phyloP scores from a whole-genome alignment of 1,140 invertebrate genomes.

The Lamellibrachia luymesi region DNA sequence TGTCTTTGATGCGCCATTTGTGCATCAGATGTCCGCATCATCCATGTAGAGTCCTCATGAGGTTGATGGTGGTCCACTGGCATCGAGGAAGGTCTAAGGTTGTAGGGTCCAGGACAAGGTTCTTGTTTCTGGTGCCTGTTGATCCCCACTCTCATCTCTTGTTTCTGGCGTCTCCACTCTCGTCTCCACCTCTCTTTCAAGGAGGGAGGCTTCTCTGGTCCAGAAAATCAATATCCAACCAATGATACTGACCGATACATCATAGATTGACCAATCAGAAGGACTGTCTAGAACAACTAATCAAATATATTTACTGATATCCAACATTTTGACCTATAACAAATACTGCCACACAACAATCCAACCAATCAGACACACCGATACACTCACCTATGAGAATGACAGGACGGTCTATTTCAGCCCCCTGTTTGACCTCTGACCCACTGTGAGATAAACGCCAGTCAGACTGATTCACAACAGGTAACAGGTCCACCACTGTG shows the following conservation, averaged over 20 bases:
- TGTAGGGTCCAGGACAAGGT: too few relatives aligned
- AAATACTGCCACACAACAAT: neutral
- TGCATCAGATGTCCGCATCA: too few relatives aligned
- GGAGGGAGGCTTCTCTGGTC: too few relatives aligned
- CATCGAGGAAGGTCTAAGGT: too few relatives aligned
- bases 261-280: neutral
- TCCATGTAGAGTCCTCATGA: too few relatives aligned
- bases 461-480: constrained; percentile 30
- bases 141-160: too few relatives aligned
- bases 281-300: neutral
- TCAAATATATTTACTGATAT: too few relatives aligned
- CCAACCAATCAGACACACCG: neutral
- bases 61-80: too few relatives aligned
- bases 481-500: constrained; percentile 30
- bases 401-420: constrained; percentile 29
- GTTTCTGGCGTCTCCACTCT: too few relatives aligned
- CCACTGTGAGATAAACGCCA: constrained; percentile 29
- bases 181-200: too few relatives aligned
- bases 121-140: too few relatives aligned
- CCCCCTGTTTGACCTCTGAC: constrained; percentile 31
- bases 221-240: neutral
- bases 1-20: too few relatives aligned
- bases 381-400: constrained; percentile 32
- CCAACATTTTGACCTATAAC: neutral
- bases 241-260: neutral